These are phyloP conservation scores for Cryptocephalus primarius DNA, from an alignment of 2,888 invertebrate species.

Conservation along the genomic window DNA sequence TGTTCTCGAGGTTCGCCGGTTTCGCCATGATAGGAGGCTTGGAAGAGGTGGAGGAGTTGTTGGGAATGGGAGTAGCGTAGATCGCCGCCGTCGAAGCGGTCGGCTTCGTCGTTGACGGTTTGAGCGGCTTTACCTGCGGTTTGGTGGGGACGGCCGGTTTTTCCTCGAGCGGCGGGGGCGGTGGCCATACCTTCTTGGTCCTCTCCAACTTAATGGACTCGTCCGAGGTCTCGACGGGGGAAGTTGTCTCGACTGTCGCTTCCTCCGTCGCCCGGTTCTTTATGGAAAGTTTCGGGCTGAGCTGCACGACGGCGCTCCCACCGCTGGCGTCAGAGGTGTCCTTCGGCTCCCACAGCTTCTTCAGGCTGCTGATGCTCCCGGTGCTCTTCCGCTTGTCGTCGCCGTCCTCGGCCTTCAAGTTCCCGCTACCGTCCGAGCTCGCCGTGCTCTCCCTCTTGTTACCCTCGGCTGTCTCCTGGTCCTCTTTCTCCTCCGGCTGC, in stretches of 20 bases:
- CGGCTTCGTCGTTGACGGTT: conserved; percentile 42
- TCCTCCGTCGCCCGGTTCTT: conserved; percentile 36
- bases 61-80: conserved; percentile 64
- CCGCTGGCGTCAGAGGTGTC: conserved; percentile 35
- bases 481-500: conserved; percentile 26
- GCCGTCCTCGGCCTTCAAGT: conserved; percentile 46
- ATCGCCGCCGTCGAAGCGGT: conserved; percentile 47
- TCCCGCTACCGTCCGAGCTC: conserved; percentile 36
- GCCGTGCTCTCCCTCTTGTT: conserved; percentile 39
- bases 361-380: conserved; percentile 84
- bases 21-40: conserved; percentile 44
- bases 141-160: conserved; percentile 63
- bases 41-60: conserved; percentile 12
- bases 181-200: conserved; percentile 36
- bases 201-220: conserved; percentile 30
- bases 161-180: conserved; percentile 45
- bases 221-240: conserved; percentile 34
- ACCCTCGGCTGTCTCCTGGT: conserved; percentile 28
- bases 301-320: conserved; percentile 41
- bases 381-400: conserved; percentile 84
- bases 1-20: conserved; percentile 33
- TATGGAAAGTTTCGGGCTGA: conserved; percentile 53
- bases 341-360: conserved; percentile 85
- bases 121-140: conserved; percentile 52
- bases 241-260: conserved; percentile 35